Base-by-base conservation (phyloP, 2,113 vertebrate species). In the Rhadina sibilatrix region DNA sequence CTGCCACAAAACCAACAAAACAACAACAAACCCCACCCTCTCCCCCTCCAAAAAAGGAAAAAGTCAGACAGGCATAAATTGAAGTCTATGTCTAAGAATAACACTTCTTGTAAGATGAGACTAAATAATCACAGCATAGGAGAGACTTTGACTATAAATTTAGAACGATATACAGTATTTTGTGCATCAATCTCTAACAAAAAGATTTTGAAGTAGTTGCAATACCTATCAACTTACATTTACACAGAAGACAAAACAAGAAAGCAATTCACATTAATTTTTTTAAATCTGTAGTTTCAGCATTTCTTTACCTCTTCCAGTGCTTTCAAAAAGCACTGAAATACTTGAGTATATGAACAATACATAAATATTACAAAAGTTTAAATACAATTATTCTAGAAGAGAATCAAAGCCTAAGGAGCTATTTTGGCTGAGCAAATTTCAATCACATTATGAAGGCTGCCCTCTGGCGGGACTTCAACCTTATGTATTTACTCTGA, bases 381-480 rank as follows among this genome's bases (percentile, higher is more conserved):
- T 64, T 69, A 49, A 56, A 71, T 21, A 52, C 37, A 83, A 30
- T 52, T 72, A 56, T 33, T 76, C 57, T 47, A 46, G 20, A 65
- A 46, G 13, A 72, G 35, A 7, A 72, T 69, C 31, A 68, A 87
- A 72, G n/a, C 35, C 30, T 22, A 56, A 37, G 24, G 22, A 77
- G 37, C 6, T 60, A 24, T 35, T 94, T 75, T 64, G 50, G 28
- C 35, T 25, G 30, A 68, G 27, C 1, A 0, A 49, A 69, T 3
- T n/a, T 79, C 33, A 50, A 57, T 30, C n/a, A 27, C 0, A 0
- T 20, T 21, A 77, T 12, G 28, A 70, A 86, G 85, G 64, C 60
- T 89, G 94, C 93, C 94, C 92, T 93, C 96, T 96, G 85, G 93
- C 0, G 88, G 86, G 84, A 81, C 68, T 38, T 85, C 25, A 37